Evolutionary conservation across 2,797 vertebrate genomes (phyloP), one percentile per base, ranked within the genome.

Genomic region (Esox masquinongy): DNA sequence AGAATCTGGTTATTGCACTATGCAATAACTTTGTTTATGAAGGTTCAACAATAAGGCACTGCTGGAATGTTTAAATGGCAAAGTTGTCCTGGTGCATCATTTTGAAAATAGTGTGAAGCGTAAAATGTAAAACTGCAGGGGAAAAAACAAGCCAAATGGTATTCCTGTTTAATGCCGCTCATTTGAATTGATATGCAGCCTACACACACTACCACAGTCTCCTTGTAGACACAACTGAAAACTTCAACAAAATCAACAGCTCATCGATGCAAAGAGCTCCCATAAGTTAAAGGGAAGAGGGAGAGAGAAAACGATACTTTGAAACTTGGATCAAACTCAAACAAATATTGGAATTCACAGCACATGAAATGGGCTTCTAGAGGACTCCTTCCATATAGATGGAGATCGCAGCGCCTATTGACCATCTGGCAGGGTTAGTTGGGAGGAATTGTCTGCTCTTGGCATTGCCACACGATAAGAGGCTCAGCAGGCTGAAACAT

Each of bases 271-370:
- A 6, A 64, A 75, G 36, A 76, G 31, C 61, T 64, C 26, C 61
- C 61, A 26, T 14, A 15, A 64, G 22, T 64, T 36, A 66, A 9
- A 66, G 6, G 26, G 15, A 34, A 34, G 49, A 72, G 71, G 16
- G 24, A 51, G 68, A 70, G 2, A 69, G n/a, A 47, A 24, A 66
- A 43, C 51, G 68, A 19, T 15, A 68, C 76, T 78, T 82, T 68
- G 51, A 81, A 81, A 74, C 77, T 75, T 70, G 76, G 68, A 79
- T 64, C 53, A 59, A 31, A 26, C 61, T 76, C 73, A 81, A 79
- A 75, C 47, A 11, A 24, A 75, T 67, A 66, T 47, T 75, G 68
- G 51, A 73, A 56, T 79, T 74, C 51, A 73, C 71, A 66, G 29
- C 29, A 61, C 56, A 61, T 61, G 11, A 61, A 31, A 34, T 66